Conservation (phyloP, 2,888 invertebrate genomes). For the Drosophila melanocephala region DNA sequence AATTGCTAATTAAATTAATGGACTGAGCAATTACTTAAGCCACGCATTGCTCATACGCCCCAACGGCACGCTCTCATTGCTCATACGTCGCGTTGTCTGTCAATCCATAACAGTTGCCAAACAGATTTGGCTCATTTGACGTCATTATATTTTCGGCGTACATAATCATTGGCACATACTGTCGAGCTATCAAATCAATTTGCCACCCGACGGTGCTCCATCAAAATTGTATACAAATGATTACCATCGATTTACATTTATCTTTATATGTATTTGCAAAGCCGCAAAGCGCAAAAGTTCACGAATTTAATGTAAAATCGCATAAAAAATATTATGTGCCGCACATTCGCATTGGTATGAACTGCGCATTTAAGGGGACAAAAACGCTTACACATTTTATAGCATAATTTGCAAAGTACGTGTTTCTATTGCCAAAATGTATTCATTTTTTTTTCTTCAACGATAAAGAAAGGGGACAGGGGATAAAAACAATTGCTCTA, state of each 20-base stretch:
- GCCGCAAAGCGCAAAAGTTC: constrained; percentile 59
- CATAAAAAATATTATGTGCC: constrained; percentile 50
- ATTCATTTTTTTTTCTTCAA: background rate
- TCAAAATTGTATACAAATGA: constrained; percentile 68
- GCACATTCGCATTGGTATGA: constrained; percentile 27
- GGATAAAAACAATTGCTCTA: background rate
- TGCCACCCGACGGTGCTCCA: constrained; percentile 48
- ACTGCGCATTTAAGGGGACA: constrained; percentile 40
- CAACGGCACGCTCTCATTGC: constrained; percentile 21
- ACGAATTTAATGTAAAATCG: constrained; percentile 51
- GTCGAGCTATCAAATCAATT: constrained; percentile 61
- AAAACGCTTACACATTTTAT: constrained; percentile 60
- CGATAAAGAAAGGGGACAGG: constrained; percentile 19
- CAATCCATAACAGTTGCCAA: constrained; percentile 31
- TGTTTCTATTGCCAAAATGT: constrained; percentile 55
- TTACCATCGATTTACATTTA: constrained; percentile 69
- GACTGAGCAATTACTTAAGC: constrained; percentile 17
- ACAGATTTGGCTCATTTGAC: constrained; percentile 62
- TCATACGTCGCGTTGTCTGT: constrained; percentile 41
- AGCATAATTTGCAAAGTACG: constrained; percentile 73
- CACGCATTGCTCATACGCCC: constrained; percentile 45
- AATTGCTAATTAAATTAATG: constrained; percentile 69
- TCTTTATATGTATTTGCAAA: constrained; percentile 49
- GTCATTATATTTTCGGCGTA: constrained; percentile 62
- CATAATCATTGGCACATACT: constrained; percentile 47